A percentile compares a stretch with the other conserved stretches of the same genome.
Conservation (phyloP, 2,113 vertebrate species). For the Actenoides lindsayi region DNA sequence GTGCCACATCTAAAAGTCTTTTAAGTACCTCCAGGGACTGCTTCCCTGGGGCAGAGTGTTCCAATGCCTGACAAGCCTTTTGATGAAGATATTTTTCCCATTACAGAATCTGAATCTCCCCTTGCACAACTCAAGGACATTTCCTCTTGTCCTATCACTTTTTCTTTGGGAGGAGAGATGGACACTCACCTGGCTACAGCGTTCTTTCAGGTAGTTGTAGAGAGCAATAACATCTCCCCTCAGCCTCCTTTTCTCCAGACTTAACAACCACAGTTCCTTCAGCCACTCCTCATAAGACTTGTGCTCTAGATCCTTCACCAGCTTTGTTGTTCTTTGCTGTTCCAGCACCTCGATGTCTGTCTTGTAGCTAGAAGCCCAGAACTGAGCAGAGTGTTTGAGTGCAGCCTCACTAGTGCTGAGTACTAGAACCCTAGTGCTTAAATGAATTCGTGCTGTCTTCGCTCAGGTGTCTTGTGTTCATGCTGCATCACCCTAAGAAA, state of each 20-base stretch:
- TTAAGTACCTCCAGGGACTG: neutral
- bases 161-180: too few relatives aligned
- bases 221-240: too few relatives aligned
- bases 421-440: neutral
- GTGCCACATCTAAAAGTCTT: accelerated
- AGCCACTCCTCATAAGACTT: too few relatives aligned
- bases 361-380: neutral
- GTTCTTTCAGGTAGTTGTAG: too few relatives aligned
- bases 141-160: neutral
- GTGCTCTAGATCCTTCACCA: too few relatives aligned
- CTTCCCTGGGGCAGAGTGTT: neutral
- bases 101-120: neutral
- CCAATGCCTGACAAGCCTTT: neutral
- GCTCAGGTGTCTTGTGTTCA: neutral
- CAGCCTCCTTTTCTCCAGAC: too few relatives aligned
- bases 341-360: neutral
- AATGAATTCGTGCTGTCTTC: neutral
- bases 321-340: too few relatives aligned
- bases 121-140: neutral
- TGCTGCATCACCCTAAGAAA: neutral
- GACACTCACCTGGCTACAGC: too few relatives aligned
- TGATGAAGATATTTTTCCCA: neutral
- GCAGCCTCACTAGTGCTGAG: neutral
- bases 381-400: neutral
- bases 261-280: too few relatives aligned